Evolutionary conservation across 2,888 invertebrate genomes (phyloP).

Genomic region (Stratiomys singularior): DNA sequence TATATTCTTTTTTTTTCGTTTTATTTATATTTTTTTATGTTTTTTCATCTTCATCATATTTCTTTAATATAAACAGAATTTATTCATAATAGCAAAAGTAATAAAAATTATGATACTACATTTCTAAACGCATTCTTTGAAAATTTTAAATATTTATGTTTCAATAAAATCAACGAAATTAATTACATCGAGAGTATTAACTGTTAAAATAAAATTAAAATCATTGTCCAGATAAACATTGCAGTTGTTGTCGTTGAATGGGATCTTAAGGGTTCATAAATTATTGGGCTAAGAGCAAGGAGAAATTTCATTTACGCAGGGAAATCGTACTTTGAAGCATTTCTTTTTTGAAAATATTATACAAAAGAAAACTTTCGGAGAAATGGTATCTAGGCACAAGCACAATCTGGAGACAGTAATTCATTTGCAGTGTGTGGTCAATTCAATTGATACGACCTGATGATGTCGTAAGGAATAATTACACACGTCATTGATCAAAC

Average conservation of each 20-base stretch:
- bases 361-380: conserved; percentile 2
- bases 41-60: conserved; percentile 23
- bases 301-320: neutral
- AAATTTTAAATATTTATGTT: neutral
- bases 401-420: neutral
- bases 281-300: conserved; percentile 25
- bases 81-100: conserved; percentile 18
- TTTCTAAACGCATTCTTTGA: neutral
- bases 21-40: conserved; percentile 26
- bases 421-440: too few species aligned
- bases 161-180: conserved; percentile 32
- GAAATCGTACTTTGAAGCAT: neutral
- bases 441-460: too few species aligned
- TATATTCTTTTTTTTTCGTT: conserved; percentile 32
- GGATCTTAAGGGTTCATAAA: neutral
- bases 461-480: too few species aligned
- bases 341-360: conserved; percentile 1
- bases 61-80: conserved; percentile 21
- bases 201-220: conserved; percentile 44
- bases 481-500: too few species aligned
- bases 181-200: conserved; percentile 50
- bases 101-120: conserved; percentile 14
- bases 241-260: conserved; percentile 47
- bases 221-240: conserved; percentile 48
- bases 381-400: neutral